A percentile compares a stretch with the other conserved stretches of the same genome.
These are phyloP conservation scores for Pseudobourletiella spinata DNA, from an alignment of 1,140 invertebrate genomes.

Conservation along the genomic window DNA sequence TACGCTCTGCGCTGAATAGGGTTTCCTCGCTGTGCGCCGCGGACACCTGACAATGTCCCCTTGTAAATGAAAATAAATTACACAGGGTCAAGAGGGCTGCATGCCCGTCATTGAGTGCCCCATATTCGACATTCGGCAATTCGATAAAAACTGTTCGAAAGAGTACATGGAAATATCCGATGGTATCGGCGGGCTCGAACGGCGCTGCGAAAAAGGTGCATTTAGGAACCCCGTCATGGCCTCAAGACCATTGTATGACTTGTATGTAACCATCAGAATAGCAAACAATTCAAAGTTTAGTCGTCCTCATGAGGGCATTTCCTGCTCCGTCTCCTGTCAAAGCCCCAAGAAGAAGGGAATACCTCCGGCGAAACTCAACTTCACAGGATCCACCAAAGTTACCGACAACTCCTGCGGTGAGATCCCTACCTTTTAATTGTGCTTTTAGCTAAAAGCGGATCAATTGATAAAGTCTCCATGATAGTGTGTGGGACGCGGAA, in stretches of 20 bases:
- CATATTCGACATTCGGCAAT: background rate
- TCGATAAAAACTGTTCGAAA: background rate
- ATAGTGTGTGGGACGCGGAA: constrained; percentile 1
- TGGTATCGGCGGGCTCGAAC: background rate
- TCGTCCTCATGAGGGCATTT: background rate
- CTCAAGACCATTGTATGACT: background rate
- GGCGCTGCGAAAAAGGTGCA: background rate
- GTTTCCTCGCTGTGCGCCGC: too few species aligned
- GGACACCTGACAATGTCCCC: too few species aligned
- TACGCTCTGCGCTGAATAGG: too few species aligned
- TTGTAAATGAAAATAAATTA: too few species aligned
- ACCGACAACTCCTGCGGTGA: background rate
- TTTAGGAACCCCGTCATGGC: background rate
- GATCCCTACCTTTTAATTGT: background rate
- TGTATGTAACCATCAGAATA: background rate
- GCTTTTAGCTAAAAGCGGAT: background rate
- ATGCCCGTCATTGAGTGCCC: background rate
- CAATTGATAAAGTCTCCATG: background rate
- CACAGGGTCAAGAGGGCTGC: background rate
- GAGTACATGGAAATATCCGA: background rate
- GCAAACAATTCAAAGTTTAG: background rate
- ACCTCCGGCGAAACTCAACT: background rate
- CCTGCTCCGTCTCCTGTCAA: background rate
- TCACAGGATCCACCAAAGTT: background rate
- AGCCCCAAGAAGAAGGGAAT: background rate